These are phyloP conservation scores for Sparus aurata DNA, from an alignment of 2,797 vertebrate species.

Conservation along the genomic window DNA sequence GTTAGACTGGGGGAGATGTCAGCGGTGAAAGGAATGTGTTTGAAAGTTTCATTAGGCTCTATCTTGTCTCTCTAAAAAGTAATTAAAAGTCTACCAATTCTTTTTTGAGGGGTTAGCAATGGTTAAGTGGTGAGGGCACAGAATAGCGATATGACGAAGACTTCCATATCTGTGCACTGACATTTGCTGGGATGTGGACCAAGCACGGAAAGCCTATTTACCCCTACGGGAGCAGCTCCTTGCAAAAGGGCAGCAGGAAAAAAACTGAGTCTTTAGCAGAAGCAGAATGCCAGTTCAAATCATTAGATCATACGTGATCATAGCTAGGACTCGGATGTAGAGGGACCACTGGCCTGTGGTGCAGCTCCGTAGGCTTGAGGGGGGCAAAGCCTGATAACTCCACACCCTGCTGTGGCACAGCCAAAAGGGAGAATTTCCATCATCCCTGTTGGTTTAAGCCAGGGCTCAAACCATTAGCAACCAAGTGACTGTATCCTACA, in stretches of 20 bases:
- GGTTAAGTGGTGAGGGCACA: constrained; percentile 44
- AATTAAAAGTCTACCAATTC: constrained; percentile 51
- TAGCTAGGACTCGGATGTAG: constrained; percentile 6
- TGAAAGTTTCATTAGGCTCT: constrained; percentile 73
- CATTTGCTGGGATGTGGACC: constrained; percentile 52
- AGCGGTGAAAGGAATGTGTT: constrained; percentile 58
- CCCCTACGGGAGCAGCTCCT: neutral
- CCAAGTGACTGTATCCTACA: neutral
- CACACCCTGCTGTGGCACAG: neutral
- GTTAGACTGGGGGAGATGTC: constrained; percentile 38
- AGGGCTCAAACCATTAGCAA: neutral
- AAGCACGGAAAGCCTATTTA: constrained; percentile 51
- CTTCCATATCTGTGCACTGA: constrained; percentile 48
- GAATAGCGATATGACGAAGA: constrained; percentile 31
- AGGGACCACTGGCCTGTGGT: constrained; percentile 13
- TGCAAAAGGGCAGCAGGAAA: constrained; percentile 32
- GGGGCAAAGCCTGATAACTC: neutral
- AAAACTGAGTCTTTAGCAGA: constrained; percentile 17
- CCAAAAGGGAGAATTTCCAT: neutral
- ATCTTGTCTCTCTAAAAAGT: constrained; percentile 55
- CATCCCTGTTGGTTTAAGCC: neutral
- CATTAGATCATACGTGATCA: constrained; percentile 27
- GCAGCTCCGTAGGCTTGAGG: neutral
- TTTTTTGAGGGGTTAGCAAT: constrained; percentile 40
- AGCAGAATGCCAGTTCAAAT: constrained; percentile 11